Percentiles rank a stretch among this genome's conserved stretches.
phyloP scores from a whole-genome alignment of 2,888 invertebrate genomes.

The Bruchidius siliquastri region DNA sequence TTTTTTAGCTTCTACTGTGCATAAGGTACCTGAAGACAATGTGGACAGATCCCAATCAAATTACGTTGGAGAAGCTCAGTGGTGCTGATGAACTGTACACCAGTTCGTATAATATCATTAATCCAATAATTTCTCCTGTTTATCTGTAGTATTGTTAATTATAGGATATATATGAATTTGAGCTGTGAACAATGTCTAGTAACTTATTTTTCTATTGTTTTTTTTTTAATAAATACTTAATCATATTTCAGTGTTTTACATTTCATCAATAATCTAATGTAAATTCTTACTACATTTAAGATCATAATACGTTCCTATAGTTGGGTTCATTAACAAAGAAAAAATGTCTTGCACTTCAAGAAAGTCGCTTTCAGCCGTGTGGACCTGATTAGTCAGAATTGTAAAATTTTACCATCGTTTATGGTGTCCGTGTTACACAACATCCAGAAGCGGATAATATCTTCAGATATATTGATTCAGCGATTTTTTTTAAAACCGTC shows the following conservation, averaged over 20 bases:
- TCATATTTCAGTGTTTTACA: no score
- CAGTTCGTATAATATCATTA: conserved; percentile 29
- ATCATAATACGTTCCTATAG: no score
- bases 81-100: conserved; percentile 31
- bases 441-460: no score
- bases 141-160: conserved; percentile 26
- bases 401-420: background rate
- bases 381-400: background rate
- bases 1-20: conserved; percentile 35
- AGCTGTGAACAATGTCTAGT: background rate
- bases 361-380: background rate
- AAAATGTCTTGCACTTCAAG: background rate
- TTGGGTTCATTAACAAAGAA: no score
- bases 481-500: no score
- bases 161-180: background rate
- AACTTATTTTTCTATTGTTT: background rate
- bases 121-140: conserved; percentile 32
- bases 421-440: background rate
- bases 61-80: conserved; percentile 28
- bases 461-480: no score
- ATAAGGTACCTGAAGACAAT: conserved; percentile 35
- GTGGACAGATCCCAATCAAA: conserved; percentile 33
- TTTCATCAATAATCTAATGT: no score
- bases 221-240: background rate
- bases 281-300: no score